These are phyloP conservation scores for Mylabris phalerata DNA, from an alignment of 1,140 invertebrate genomes.

Conservation along the genomic window DNA sequence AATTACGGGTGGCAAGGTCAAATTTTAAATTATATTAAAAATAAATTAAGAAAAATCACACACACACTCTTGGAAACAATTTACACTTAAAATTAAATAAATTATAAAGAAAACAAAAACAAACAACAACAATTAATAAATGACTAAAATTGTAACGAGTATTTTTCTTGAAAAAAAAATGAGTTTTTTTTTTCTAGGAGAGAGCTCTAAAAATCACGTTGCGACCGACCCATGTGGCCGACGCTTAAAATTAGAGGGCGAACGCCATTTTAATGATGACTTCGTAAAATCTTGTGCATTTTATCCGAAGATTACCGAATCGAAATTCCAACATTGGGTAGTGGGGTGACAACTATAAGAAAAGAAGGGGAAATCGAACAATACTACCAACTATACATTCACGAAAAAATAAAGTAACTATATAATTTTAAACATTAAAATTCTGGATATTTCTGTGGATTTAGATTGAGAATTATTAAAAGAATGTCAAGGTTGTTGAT, in stretches of 20 bases:
- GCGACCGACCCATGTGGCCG: constrained; percentile 42
- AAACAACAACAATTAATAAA: constrained; percentile 1
- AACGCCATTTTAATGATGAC: constrained; percentile 32
- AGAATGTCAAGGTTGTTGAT: no score
- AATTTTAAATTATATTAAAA: constrained; percentile 1
- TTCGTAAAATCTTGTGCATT: constrained; percentile 19
- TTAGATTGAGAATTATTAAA: no score
- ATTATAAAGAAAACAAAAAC: constrained; percentile 1
- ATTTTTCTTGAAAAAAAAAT: no score
- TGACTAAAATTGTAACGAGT: constrained; percentile 3
- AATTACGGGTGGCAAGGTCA: not conserved
- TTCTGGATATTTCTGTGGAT: no score
- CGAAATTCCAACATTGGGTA: constrained; percentile 1
- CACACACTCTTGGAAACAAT: no score
- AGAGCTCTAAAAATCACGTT: constrained; percentile 28
- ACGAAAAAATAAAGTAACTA: not conserved
- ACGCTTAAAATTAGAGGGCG: constrained; percentile 34
- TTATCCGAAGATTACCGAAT: constrained; percentile 14
- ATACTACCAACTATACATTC: not conserved
- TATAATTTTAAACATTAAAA: not conserved
- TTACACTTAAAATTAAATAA: not conserved
- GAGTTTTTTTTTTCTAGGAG: no score
- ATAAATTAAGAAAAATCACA: not conserved
- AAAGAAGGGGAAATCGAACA: not conserved
- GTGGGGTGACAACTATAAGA: not conserved